Base-by-base conservation (phyloP, 2,888 invertebrate genomes). In the Smittia sp. region DNA sequence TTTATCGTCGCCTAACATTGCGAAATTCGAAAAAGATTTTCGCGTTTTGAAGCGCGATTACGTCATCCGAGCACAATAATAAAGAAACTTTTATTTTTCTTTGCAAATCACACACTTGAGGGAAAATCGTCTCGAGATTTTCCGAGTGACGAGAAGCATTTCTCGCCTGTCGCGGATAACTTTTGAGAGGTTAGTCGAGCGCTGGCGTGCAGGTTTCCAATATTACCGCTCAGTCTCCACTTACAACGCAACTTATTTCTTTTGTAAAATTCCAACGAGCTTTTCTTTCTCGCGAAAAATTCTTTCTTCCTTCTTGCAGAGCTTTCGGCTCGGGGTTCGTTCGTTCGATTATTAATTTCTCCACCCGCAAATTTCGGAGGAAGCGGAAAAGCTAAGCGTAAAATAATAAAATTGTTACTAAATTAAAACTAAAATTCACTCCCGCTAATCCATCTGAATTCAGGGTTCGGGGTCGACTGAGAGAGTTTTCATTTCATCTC, bases 391-490 rank as follows among this genome's bases (percentile, higher is more conserved):
- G 9, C 20, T 18, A 58, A 58, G 11, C 9, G 63, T 11, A 63
- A 27, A 27, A 27, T 27, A 63, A 63, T 63, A 27, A 63, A 63
- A 22, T 58, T 58, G 58, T 63, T 63, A 67, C 18, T 39, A 69
- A 69, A 69, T 18, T 69, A 69, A 69, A 69, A 69, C 24, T 22
- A 52, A 52, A 25, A 69, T 52, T 52, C 54, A 52, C 18, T 58
- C 69, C 54, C 38, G 67, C 69, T 69, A 54, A 54, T 69, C 54
- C 69, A 69, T 69, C 27, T 27, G 63, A 63, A 22, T 63, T 63
- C 27, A 58, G 81, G 81, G 81, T 80, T 82, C 82, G 82, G 79
- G 79, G 81, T 82, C 82, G 82, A 78, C 77, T 78, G 76, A 69
- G 69, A 46, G 69, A 41, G 11, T 63, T 63, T 63, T 24, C 25